These are phyloP conservation scores for Cricetomys ansorgei DNA, from an alignment of 2,113 vertebrate genomes.

Conservation along the genomic window DNA sequence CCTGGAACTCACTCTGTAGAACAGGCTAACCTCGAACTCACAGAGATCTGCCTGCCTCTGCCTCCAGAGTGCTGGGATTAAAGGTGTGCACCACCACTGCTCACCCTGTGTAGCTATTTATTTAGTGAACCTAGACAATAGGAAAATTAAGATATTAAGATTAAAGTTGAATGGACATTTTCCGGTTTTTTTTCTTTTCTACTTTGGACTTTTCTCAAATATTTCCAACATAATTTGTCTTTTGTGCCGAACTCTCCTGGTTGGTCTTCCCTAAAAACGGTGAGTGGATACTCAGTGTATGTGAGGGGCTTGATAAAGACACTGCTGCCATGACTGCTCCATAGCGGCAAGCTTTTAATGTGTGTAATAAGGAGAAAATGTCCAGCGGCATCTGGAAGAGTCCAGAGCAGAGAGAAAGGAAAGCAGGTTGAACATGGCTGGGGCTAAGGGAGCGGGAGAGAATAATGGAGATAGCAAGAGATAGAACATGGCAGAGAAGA, in stretches of 20 bases:
- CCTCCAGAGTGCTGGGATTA: no score
- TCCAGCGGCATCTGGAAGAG: neutral
- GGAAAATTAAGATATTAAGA: neutral
- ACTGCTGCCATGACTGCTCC: no score
- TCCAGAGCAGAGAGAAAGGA: neutral
- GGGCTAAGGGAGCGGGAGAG: neutral
- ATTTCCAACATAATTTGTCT: neutral
- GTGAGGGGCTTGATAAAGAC: neutral
- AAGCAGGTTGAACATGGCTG: neutral
- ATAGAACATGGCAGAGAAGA: neutral
- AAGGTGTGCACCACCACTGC: no score
- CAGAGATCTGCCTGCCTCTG: no score
- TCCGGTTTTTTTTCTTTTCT: conserved; percentile 19
- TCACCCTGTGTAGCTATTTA: neutral
- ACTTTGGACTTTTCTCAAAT: conserved; percentile 26
- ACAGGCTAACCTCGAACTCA: no score
- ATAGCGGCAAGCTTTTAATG: neutral
- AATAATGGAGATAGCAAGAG: neutral
- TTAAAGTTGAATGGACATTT: conserved; percentile 25
- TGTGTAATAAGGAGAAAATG: neutral
- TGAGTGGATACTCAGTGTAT: neutral
- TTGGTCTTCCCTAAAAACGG: conserved; percentile 8
- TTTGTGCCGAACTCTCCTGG: neutral
- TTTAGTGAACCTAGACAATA: neutral
- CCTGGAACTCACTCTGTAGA: no score